Conservation (phyloP, 2,797 vertebrate species). For the Champsocephalus gunnari region DNA sequence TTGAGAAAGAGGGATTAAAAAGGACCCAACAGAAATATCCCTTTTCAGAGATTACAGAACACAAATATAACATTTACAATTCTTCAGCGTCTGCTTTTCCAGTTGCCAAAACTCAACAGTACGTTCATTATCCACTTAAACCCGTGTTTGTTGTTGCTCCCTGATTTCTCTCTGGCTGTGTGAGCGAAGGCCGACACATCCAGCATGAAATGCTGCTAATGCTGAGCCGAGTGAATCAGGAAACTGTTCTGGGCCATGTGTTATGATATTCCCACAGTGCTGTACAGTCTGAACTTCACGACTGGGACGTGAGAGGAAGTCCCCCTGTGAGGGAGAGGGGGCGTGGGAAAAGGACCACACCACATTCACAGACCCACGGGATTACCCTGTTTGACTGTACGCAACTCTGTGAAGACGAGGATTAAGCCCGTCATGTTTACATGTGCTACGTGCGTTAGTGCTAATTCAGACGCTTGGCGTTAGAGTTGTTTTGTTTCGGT, state of each 20-base stretch:
- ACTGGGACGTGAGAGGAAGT: slow-evolving; percentile 53
- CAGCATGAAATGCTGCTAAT: slow-evolving; percentile 53
- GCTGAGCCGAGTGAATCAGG: slow-evolving; percentile 58
- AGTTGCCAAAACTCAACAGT: slow-evolving; percentile 1
- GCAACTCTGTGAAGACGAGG: slow-evolving; percentile 17
- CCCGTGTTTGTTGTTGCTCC: slow-evolving; percentile 49
- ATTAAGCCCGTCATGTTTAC: background rate
- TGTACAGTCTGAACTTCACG: slow-evolving; percentile 47
- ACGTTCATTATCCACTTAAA: slow-evolving; percentile 27
- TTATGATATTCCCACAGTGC: slow-evolving; percentile 64
- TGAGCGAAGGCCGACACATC: slow-evolving; percentile 47
- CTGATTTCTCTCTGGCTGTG: slow-evolving; percentile 8
- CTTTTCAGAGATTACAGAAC: slow-evolving; percentile 6
- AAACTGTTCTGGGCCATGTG: slow-evolving; percentile 61
- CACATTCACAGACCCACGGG: slow-evolving; percentile 52
- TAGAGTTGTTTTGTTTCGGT: too few relatives aligned
- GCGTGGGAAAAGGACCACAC: slow-evolving; percentile 68
- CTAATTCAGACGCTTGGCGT: too few relatives aligned
- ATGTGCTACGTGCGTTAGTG: too few relatives aligned
- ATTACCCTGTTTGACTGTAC: slow-evolving; percentile 41
- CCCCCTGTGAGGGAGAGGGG: slow-evolving; percentile 50
- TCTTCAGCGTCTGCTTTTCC: background rate
- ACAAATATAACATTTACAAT: background rate
- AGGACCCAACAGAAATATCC: background rate
- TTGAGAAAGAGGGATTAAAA: background rate